Base-by-base conservation (phyloP, 2,888 invertebrate genomes). In the Eristalis arbustorum region DNA sequence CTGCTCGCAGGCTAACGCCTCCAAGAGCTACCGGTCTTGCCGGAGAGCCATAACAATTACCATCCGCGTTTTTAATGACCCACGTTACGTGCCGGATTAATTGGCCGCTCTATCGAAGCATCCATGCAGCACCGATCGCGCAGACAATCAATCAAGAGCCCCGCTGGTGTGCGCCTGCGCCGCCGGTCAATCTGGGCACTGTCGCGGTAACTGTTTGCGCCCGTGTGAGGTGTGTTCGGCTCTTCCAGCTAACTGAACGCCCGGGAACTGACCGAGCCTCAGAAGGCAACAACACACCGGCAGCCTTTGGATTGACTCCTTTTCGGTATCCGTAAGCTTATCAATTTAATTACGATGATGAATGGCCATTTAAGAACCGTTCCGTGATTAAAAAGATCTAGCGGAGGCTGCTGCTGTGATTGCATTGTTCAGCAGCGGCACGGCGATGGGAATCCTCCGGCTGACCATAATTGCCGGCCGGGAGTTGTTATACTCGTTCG, bases 81-180 rank as follows among this genome's bases (percentile, higher is more conserved):
- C 63, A 34, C 67, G 34, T 42, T 59, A 64, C 31, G 37, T 22
- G n/a, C 40, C 18, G 18, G 59, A 69, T 84, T 84, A 84, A 84
- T 84, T 84, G 84, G 66, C 49, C 56, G 34, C 56, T 34, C 79
- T 57, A 77, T 71, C 64, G 64, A 22, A 56, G 40, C 64, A 78
- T 78, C 61, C 66, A 79, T 75, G 84, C 62, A 61, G 61, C 66
- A 79, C 69, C 64, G 61, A 71, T 75, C 56, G 71, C 37, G 71
- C 75, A 74, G 61, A 49, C 79, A 68, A 83, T 83, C 82, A 84
- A 84, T 84, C 83, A 84, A 74, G 69, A 23, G 61, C 23, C 18
- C 23, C 31, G 28, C 37, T 8, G 40, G 64, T 63, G 28, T 25
- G 23, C 28, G 63, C 37, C 40, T 18, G 31, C 18, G 0, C 18